Evolutionary conservation across 2,113 vertebrate species (phyloP), one percentile per base, ranked within the genome.

Genomic region (Ginglymostoma cirratum): DNA sequence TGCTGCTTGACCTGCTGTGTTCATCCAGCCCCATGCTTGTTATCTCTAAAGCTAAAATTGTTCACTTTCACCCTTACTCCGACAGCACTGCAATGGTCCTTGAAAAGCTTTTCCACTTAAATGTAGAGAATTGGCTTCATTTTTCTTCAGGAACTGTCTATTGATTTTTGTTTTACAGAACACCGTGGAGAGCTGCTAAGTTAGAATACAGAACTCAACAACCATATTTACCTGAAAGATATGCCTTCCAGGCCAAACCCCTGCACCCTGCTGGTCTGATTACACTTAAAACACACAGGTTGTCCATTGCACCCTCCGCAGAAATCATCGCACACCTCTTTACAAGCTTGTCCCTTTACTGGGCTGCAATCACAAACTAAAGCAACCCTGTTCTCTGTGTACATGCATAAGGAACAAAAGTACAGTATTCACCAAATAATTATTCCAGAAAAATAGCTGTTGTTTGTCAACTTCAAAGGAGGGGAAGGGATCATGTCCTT

Each of bases 121-220:
- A 6, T 48, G 85, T 48, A 52, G 45, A 7, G 17, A 45, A 69
- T 66, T 45, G 87, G 87, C 34, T 94, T 94, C 65, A 94, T 94
- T 67, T 45, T 45, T 69, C 66, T 94, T 94, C 34, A 70, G 23
- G 65, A 94, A 94, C 92, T 70, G 24, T 94, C 69, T 69, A 42
- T 94, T 94, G 92, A 94, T 45, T 94, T 90, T 94, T 70, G 66
- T 48, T 94, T 94, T 34, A 90, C 87, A 65, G 87, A 61, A 34
- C 30, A 30, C 87, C 14, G 52, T 90, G 52, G 87, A 90, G 48
- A 90, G 52, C 52, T 2, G 1, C 87, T 45, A 70, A 45, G n/a
- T 70, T 45, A 7, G 65, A 94, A 45, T 45, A 70, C 23, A 69
- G 92, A 8, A 45, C 66, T 94, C 38, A 7, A 94, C 12, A 27